Conservation (phyloP, 2,888 invertebrate species). For the Danaus chrysippus region DNA sequence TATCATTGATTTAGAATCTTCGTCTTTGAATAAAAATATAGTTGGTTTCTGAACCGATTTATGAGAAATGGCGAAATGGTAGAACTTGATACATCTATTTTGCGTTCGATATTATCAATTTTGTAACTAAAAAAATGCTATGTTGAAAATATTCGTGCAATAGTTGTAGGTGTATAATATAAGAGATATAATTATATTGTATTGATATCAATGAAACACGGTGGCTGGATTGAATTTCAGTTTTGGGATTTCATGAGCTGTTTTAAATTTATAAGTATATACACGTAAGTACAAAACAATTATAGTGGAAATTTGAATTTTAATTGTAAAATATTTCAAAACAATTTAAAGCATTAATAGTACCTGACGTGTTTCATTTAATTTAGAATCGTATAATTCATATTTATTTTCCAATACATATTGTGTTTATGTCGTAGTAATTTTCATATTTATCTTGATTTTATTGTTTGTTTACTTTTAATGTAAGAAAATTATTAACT, state of each 20-base stretch:
- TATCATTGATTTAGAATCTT: background rate
- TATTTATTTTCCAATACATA: no score
- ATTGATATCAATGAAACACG: constrained; percentile 47
- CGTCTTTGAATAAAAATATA: background rate
- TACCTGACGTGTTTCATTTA: no score
- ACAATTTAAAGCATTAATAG: background rate
- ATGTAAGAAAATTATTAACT: no score
- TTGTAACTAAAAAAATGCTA: constrained; percentile 51
- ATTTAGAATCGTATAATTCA: no score
- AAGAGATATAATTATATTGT: constrained; percentile 38
- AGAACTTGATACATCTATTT: constrained; percentile 59
- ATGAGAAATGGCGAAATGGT: constrained; percentile 75
- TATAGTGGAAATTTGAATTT: background rate
- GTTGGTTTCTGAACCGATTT: constrained; percentile 43
- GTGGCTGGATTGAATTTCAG: constrained; percentile 49
- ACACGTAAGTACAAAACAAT: constrained; percentile 43
- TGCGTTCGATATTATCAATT: constrained; percentile 47
- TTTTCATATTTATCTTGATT: no score
- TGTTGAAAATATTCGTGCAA: constrained; percentile 41
- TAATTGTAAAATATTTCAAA: background rate
- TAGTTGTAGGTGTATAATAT: constrained; percentile 41
- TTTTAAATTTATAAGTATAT: constrained; percentile 45
- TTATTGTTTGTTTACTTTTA: no score
- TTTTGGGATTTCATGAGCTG: constrained; percentile 46
- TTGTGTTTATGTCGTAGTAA: no score